Base-by-base conservation (phyloP, 2,113 vertebrate species). In the Emberiza fucata region DNA sequence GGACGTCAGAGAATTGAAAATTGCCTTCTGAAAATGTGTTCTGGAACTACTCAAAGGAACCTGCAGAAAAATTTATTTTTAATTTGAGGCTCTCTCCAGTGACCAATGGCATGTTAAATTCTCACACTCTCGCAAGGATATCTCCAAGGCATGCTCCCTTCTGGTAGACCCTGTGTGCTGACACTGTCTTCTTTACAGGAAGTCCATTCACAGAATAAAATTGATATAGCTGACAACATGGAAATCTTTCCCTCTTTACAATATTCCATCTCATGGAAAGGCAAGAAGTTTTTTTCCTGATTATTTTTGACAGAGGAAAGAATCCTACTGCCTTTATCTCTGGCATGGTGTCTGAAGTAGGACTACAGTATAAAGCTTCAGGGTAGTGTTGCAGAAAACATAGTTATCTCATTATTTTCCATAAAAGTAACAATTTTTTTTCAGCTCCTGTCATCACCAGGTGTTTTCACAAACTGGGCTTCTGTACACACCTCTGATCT, bases 301-400 rank as follows among this genome's bases (percentile, higher is more conserved):
- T 56, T 81, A 42, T 45, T 93, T 80, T 68, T 68, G 11, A 16
- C 39, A 45, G 28, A 78, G 9, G 24, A 11, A 85, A 70, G 56
- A 85, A 61, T 68, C 2, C 7, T 54, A 14, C 18, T 61, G 29
- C 16, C 23, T 64, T 80, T 79, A 20, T 70, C 17, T 44, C 11
- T 5, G 24, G 13, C 31, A 70, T 0, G 0, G 11, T 65, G 24
- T 39, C n/a, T 77, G 25, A 33, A 73, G 60, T 6, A 84, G 11
- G 14, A 71, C 28, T 68, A 54, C 17, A 45, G 9, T 1, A 10
- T 29, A 48, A 71, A 80, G 72, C 5, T 50, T 50, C 40, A 73
- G 24, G 14, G 11, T 11, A 61, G 3, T 19, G 13, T 51, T 78
- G 16, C 12, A 51, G 54, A 68, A 45, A 23, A 51, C 31, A 16